Conservation (phyloP, 2,888 invertebrate species). For the Scaeva pyrastri region DNA sequence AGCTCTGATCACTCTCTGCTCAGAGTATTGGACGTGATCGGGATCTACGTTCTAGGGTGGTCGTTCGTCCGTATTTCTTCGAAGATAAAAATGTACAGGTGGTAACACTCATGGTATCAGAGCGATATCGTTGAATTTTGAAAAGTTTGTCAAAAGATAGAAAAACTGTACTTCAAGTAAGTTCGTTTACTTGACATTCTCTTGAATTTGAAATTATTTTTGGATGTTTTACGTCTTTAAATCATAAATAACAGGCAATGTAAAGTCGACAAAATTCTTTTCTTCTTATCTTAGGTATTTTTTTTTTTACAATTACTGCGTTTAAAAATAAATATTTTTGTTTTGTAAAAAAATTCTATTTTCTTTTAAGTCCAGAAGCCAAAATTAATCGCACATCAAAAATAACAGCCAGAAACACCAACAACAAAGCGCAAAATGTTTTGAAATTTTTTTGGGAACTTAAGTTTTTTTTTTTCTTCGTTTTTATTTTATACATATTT, state of each 20-base stretch:
- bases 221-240: no score
- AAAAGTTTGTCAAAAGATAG: no score
- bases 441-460: neutral
- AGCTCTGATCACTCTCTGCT: no score
- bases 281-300: neutral
- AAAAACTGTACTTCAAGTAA: no score
- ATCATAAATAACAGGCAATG: slow-evolving; percentile 2
- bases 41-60: no score
- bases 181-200: no score
- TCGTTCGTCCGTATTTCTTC: no score
- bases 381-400: slow-evolving; percentile 15
- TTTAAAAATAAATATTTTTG: neutral
- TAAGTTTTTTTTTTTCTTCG: neutral
- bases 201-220: no score
- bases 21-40: no score
- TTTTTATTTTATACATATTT: neutral
- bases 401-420: slow-evolving; percentile 3
- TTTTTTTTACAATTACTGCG: neutral
- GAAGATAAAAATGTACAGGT: no score
- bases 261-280: neutral
- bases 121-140: no score
- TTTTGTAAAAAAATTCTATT: neutral
- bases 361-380: neutral
- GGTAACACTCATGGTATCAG: no score
- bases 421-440: slow-evolving; percentile 38